Evolutionary conservation across 1,140 invertebrate genomes (phyloP), one percentile per base, ranked within the genome.

Genomic region (Trissolcus basalis): DNA sequence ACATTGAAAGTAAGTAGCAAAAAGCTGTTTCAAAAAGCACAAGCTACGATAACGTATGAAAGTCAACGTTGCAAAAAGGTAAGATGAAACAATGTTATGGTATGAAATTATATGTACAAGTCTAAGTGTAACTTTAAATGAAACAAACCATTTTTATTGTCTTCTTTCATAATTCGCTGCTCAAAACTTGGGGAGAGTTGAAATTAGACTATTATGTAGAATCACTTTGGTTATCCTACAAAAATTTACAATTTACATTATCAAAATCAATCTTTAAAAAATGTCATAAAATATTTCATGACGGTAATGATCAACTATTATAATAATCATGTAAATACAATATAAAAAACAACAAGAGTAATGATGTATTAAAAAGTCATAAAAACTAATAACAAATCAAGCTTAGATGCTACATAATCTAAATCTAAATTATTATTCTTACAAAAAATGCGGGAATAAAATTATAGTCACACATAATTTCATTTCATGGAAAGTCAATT

Each of bases 121-220:
- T 48, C 54, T 64, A 64, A 11, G n/a, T 45, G 48, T 36, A 14
- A 39, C 47, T 39, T 53, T 41, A 36, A 53, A 36, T 27, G 19
- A 19, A 63, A 85, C 83, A 82, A 85, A 85, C 83, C 83, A 83
- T 85, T 59, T 79, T 65, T 70, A 71, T 77, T 49, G 63, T 53
- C 65, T 78, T 79, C 78, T 80, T 68, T 83, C 77, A 83, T 78
- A 78, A 48, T 81, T 59, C 54, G 77, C 73, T 70, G 74, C 78
- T 80, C 70, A 80, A 69, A 64, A 73, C 48, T 55, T 67, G 65
- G 61, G 14, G 56, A 65, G 69, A 72, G 50, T 35, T 15, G 59
- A 74, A 74, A 78, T 19, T 68, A 72, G 43, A 69, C 33, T 81
- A 67, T 69, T 59, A 60, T 58, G 70, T 54, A 55, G 73, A 61